phyloP scores from a whole-genome alignment of 2,797 vertebrate genomes.

The Oceanodroma leucorhoa region DNA sequence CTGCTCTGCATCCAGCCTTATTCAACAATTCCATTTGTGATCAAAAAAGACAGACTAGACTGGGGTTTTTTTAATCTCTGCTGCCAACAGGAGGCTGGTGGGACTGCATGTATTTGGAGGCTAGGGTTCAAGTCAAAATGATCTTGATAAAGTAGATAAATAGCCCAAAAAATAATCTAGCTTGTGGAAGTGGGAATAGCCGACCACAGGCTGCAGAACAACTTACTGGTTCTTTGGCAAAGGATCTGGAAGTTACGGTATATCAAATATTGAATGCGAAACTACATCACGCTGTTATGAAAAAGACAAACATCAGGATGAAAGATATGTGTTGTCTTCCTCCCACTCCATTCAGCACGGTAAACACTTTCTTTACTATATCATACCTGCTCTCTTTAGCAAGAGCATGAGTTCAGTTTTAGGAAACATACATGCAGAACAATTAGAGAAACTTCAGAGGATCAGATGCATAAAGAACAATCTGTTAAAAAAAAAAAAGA shows the following conservation, averaged over 20 bases:
- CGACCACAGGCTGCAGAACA: neutral
- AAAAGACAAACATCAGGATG: neutral
- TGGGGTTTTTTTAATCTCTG: neutral
- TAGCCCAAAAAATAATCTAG: neutral
- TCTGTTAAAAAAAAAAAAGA: neutral
- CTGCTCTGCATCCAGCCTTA: neutral
- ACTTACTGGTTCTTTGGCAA: neutral
- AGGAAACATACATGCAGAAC: neutral
- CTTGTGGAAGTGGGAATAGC: neutral
- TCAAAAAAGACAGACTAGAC: neutral
- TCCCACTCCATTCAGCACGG: neutral
- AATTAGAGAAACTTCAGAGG: neutral
- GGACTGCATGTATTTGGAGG: neutral
- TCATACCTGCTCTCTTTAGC: neutral
- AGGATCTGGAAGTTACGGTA: neutral
- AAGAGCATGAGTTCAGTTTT: neutral
- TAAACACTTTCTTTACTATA: neutral
- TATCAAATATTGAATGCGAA: neutral
- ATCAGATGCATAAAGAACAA: neutral
- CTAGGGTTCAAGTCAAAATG: neutral
- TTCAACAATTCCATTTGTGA: neutral
- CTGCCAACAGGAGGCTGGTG: neutral
- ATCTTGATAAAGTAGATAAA: neutral
- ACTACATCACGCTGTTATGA: neutral
- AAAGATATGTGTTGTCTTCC: neutral